These are phyloP conservation scores for Turritopsis dohrnii DNA, from an alignment of 30 jellyfish, hydroid and myxozoan genomes.

Conservation along the genomic window DNA sequence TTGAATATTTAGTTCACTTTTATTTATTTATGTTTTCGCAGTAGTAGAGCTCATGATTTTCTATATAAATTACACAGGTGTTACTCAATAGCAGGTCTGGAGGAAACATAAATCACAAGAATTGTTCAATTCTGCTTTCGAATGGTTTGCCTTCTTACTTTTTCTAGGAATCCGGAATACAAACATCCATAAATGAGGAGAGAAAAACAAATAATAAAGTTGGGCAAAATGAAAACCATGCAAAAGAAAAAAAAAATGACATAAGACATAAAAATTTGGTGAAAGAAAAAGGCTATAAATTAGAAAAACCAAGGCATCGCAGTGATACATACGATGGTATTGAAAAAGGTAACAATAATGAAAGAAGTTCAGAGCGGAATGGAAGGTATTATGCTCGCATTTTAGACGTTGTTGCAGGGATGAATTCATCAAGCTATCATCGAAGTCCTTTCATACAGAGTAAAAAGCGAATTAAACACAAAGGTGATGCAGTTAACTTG, in stretches of 20 bases:
- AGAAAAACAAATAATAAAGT: not conserved
- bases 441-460: slow-evolving; percentile 22
- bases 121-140: too few species aligned
- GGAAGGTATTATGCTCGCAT: slow-evolving; percentile 1
- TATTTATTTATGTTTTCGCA: too few species aligned
- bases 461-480: slow-evolving; percentile 12
- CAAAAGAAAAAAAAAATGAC: not conserved
- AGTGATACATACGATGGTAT: not conserved
- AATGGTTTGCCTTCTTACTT: too few species aligned
- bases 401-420: slow-evolving; percentile 17
- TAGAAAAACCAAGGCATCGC: not conserved
- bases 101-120: too few species aligned
- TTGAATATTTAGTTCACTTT: too few species aligned
- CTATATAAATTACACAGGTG: too few species aligned
- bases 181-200: not conserved
- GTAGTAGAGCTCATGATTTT: too few species aligned
- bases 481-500: slow-evolving; percentile 21
- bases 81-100: too few species aligned
- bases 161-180: not conserved
- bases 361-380: not conserved
- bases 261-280: too few species aligned
- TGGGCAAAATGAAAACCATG: not conserved
- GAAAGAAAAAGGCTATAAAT: not conserved
- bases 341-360: not conserved
- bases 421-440: not conserved